A percentile compares a stretch with the other conserved stretches of the same genome.
phyloP scores from a whole-genome alignment of 2,113 vertebrate species.

The Hystrix brachyura region DNA sequence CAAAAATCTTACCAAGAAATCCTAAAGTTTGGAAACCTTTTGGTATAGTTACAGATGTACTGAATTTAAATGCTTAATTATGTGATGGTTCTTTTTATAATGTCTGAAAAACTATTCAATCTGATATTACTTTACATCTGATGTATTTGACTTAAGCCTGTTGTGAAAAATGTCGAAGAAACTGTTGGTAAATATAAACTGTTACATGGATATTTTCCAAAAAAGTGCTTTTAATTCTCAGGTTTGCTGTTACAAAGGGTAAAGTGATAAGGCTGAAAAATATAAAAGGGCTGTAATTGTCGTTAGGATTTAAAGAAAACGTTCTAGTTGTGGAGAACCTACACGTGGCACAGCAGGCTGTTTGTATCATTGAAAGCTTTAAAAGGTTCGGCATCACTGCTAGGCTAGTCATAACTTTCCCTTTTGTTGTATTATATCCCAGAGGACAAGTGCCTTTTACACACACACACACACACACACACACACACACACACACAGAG shows the following conservation, averaged over 20 bases:
- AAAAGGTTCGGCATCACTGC: background rate
- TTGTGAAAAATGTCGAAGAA: conserved; percentile 37
- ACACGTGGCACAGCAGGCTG: background rate
- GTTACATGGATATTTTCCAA: background rate
- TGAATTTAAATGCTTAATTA: background rate
- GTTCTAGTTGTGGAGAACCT: background rate
- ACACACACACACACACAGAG: no score
- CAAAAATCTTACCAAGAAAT: background rate
- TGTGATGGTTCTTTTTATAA: background rate
- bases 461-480: no score
- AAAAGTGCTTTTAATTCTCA: background rate
- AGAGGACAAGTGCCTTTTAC: background rate
- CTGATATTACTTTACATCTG: conserved; percentile 38
- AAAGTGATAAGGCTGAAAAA: background rate
- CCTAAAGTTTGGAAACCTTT: conserved; percentile 1
- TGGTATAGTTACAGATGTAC: background rate
- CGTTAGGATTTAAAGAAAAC: conserved; percentile 66
- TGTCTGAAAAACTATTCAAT: background rate
- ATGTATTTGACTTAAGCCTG: background rate
- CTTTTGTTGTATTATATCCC: background rate
- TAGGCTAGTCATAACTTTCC: background rate
- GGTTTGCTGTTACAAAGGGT: conserved; percentile 48
- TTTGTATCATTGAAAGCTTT: background rate
- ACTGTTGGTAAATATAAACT: conserved; percentile 10
- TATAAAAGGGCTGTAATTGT: background rate